Conservation (phyloP, 1,140 invertebrate species). For the Scaptomyza hsui region DNA sequence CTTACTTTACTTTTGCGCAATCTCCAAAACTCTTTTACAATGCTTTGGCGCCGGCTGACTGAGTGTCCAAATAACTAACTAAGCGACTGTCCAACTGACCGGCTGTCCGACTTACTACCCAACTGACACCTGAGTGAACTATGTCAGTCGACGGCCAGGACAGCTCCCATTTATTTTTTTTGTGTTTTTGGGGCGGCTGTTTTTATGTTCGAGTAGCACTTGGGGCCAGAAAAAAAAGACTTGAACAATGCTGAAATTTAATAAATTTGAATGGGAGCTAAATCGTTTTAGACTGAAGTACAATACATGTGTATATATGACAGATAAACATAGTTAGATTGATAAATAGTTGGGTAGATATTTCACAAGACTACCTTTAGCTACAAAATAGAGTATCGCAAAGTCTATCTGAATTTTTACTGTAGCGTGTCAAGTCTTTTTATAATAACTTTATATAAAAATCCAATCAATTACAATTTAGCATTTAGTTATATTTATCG, state of each 20-base stretch:
- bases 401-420: not conserved
- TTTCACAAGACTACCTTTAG: too few relatives aligned
- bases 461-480: conserved; percentile 22
- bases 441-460: conserved; percentile 6
- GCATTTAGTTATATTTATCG: not conserved
- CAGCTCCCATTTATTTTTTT: conserved; percentile 42
- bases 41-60: conserved; percentile 20
- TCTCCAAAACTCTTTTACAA: conserved; percentile 18
- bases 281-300: conserved; percentile 15
- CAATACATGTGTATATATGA: conserved; percentile 31
- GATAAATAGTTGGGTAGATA: conserved; percentile 11
- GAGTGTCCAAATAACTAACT: conserved; percentile 13
- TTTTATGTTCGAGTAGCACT: conserved; percentile 21
- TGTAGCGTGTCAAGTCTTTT: not conserved
- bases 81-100: conserved; percentile 8
- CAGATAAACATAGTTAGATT: conserved; percentile 22
- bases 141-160: conserved; percentile 34
- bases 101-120: conserved; percentile 23
- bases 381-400: not conserved
- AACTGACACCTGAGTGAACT: conserved; percentile 70
- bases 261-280: conserved; percentile 11
- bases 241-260: conserved; percentile 6
- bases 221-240: conserved; percentile 1
- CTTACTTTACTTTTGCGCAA: conserved; percentile 34
- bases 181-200: conserved; percentile 28